A percentile compares a stretch with the other conserved stretches of the same genome.
These are phyloP conservation scores for Brevimyrus niger DNA, from an alignment of 2,113 vertebrate genomes.

Conservation along the genomic window DNA sequence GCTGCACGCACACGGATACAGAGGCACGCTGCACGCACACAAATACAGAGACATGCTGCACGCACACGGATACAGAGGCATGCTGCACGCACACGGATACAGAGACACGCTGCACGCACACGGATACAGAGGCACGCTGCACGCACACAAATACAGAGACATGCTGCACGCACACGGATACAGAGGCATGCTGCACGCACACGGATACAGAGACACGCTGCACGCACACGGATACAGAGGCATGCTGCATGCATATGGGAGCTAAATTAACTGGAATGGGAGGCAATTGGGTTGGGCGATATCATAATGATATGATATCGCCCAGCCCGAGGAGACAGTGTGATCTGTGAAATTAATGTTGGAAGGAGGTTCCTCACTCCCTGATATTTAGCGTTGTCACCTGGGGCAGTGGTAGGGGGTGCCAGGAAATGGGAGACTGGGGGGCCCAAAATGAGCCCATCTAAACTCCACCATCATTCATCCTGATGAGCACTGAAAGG, in stretches of 20 bases:
- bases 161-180: not conserved
- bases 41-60: not conserved
- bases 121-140: not conserved
- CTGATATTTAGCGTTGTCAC: constrained; percentile 67
- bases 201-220: not conserved
- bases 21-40: not conserved
- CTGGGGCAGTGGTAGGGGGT: constrained; percentile 42
- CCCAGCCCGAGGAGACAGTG: not conserved
- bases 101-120: not conserved
- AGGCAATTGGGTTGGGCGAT: not conserved
- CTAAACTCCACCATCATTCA: constrained; percentile 61
- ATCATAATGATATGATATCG: too few species aligned
- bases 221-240: not conserved
- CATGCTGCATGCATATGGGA: not conserved
- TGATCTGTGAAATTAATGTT: constrained; percentile 47
- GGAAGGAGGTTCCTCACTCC: constrained; percentile 37
- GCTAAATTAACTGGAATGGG: not conserved
- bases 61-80: not conserved
- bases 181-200: not conserved
- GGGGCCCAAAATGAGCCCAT: constrained; percentile 54
- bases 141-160: not conserved
- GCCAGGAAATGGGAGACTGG: constrained; percentile 32
- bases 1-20: not conserved
- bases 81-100: not conserved
- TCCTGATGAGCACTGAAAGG: constrained; percentile 57